These are phyloP conservation scores for Pangasianodon gigas DNA, from an alignment of 2,113 vertebrate genomes.

Conservation along the genomic window DNA sequence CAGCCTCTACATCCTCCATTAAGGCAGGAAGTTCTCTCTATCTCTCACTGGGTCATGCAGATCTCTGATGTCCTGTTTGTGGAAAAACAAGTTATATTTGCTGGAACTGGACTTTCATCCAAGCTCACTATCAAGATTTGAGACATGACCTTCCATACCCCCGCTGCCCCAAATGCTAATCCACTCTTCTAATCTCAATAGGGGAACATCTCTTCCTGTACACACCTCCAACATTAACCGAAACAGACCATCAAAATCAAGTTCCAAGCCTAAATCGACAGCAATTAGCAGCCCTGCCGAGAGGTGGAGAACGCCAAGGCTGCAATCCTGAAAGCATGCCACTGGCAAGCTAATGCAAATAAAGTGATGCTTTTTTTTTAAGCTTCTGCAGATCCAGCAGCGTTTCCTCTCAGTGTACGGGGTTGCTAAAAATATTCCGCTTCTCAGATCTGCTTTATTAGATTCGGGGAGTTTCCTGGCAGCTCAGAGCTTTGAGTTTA, in stretches of 20 bases:
- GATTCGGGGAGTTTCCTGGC: slow-evolving; percentile 70
- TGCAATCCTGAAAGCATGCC: slow-evolving; percentile 26
- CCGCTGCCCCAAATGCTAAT: not conserved
- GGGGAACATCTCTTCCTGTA: not conserved
- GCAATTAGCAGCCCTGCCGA: not conserved
- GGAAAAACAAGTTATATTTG: slow-evolving; percentile 34
- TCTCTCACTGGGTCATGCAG: not conserved
- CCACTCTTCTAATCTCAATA: not conserved
- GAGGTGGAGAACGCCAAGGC: not conserved
- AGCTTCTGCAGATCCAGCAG: slow-evolving; percentile 51
- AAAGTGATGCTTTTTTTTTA: not conserved
- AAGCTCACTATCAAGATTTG: not conserved
- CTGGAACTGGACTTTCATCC: slow-evolving; percentile 14
- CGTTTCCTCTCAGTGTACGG: slow-evolving; percentile 63
- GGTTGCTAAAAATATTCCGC: slow-evolving; percentile 70
- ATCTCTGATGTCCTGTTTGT: slow-evolving; percentile 30
- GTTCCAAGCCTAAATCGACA: not conserved
- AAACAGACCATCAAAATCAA: slow-evolving; percentile 23
- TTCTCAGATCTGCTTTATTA: slow-evolving; percentile 71
- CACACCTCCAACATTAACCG: not conserved
- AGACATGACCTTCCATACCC: not conserved
- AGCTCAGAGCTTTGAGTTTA: slow-evolving; percentile 49
- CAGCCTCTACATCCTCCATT: not conserved
- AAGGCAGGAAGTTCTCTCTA: slow-evolving; percentile 36
- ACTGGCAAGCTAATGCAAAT: slow-evolving; percentile 32